Conservation (phyloP, 2,113 vertebrate species). For the Hyaena hyaena region DNA sequence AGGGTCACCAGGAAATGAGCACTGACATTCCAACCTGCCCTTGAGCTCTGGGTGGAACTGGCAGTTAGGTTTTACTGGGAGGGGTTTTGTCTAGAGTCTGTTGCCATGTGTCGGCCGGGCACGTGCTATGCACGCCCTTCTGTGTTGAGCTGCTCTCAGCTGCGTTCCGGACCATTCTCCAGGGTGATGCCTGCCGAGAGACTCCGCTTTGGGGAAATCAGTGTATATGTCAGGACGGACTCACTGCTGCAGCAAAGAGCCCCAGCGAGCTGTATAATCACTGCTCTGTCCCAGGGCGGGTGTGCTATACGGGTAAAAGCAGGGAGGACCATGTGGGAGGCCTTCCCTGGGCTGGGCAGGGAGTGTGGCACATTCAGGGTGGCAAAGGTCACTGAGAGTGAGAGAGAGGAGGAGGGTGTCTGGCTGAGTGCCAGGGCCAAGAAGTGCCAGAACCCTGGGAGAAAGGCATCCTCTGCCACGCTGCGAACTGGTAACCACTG, state of each 20-base stretch:
- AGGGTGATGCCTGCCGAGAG: rapidly evolving
- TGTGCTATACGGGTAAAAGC: not conserved
- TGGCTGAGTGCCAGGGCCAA: not conserved
- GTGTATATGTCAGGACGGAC: not conserved
- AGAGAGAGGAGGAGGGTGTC: not conserved
- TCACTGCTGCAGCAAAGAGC: no score
- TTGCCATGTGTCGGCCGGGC: not conserved
- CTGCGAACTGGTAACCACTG: not conserved
- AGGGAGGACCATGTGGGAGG: no score
- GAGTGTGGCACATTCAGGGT: no score
- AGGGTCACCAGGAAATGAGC: not conserved
- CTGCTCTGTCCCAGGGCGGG: not conserved
- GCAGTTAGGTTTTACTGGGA: not conserved
- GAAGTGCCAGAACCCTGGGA: not conserved
- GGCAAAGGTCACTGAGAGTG: not conserved
- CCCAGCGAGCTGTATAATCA: not conserved
- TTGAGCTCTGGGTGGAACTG: not conserved
- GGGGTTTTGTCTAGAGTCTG: not conserved
- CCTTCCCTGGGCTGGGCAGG: not conserved
- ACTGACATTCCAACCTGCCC: not conserved
- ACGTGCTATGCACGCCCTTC: rapidly evolving
- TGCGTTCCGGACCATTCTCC: no score
- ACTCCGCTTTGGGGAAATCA: no score
- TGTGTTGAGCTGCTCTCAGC: not conserved
- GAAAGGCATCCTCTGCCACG: not conserved